phyloP scores from a whole-genome alignment of 2,797 vertebrate genomes.

The Premnoplex brunnescens region DNA sequence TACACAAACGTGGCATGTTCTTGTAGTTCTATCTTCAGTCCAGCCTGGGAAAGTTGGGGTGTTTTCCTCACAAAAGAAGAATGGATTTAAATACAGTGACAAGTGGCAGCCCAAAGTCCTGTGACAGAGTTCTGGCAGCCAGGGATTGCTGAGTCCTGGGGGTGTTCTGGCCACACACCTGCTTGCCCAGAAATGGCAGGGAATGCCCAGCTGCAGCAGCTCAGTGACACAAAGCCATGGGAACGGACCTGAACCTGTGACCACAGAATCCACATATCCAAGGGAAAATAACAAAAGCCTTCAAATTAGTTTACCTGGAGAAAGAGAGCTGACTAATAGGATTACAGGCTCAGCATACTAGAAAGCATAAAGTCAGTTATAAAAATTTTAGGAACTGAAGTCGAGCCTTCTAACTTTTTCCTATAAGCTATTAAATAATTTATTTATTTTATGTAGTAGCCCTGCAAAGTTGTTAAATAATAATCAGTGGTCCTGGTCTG shows the following conservation, averaged over 20 bases:
- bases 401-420: background rate
- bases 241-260: background rate
- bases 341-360: slow-evolving; percentile 25
- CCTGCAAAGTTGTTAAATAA: background rate
- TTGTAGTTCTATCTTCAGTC: background rate
- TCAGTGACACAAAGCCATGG: background rate
- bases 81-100: background rate
- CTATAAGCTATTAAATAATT: background rate
- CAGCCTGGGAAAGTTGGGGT: background rate
- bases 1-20: background rate
- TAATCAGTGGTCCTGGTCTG: background rate
- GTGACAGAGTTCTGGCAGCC: background rate
- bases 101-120: background rate
- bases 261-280: background rate
- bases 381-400: background rate
- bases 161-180: background rate
- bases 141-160: background rate
- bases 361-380: slow-evolving; percentile 13
- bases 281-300: background rate
- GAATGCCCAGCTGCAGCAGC: background rate
- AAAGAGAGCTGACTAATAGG: background rate
- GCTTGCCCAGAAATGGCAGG: background rate
- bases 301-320: background rate
- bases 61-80: background rate
- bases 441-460: background rate